Evolutionary conservation across 2,888 invertebrate species (phyloP), one percentile per base, ranked within the genome.

Genomic region (Eumerus sabulonum): DNA sequence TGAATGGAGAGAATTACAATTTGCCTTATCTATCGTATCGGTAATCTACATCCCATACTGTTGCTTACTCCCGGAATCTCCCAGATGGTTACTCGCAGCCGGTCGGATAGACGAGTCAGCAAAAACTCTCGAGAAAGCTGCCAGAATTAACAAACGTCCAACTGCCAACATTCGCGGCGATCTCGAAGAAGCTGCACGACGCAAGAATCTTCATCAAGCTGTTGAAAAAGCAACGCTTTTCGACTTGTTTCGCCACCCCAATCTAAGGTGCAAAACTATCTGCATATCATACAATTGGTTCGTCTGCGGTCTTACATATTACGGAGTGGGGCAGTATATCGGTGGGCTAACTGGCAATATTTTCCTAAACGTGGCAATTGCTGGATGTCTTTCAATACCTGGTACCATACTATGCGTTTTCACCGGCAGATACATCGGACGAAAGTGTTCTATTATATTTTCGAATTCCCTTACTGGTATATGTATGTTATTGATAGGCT

Each of bases 241-340:
- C 0, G 94, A 93, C 82, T 87, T 95, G 17, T 92, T 95, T 84
- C 91, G 92, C 11, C 93, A 93, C 0, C 93, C 93, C 0, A 92
- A 92, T 62, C 90, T 95, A 87, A 90, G 95, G 35, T 85, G 90
- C 38, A 94, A 94, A 84, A 94, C 95, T 0, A 85, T 95, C 1
- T 92, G 92, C 44, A 93, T 95, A 85, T 92, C 93, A 83, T 93
- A 93, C 86, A 93, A 94, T 86, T 96, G 96, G 97, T 90, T 94
- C 63, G 94, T 95, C 0, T 94, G 95, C 73, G 96, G 96, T 2
- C 91, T 97, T 85, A 94, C 95, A 82, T 95, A 96, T 89, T 98
- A 95, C 85, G 96, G 96, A 0, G 93, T 96, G n/a, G 93, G 95
- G 0, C 95, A 96, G 86, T 96, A 94, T 87, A 93, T 95, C 66